These are phyloP conservation scores for Drosophila greeni DNA, from an alignment of 2,888 invertebrate species.

Conservation along the genomic window DNA sequence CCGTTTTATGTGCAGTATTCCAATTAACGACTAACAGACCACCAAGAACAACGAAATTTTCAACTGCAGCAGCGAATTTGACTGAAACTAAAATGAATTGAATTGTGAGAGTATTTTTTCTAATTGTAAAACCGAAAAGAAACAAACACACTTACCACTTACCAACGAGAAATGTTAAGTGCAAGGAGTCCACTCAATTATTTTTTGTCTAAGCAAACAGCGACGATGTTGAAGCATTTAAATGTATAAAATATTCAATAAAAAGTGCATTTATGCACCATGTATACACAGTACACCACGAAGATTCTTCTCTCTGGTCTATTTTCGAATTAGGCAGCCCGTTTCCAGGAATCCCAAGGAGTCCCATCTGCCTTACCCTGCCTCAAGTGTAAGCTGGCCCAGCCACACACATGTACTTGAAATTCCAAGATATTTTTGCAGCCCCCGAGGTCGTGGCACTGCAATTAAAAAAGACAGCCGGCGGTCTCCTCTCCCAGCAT, in stretches of 20 bases:
- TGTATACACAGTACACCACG: conserved; percentile 25
- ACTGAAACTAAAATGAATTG: conserved; percentile 35
- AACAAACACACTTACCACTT: conserved; percentile 26
- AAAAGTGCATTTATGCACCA: conserved; percentile 62
- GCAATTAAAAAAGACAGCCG: conserved; percentile 65
- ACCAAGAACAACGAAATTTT: conserved; percentile 58
- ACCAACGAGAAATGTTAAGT: conserved; percentile 36
- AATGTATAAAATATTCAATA: conserved; percentile 51
- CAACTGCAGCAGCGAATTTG: conserved; percentile 32
- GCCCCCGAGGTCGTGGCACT: conserved; percentile 67
- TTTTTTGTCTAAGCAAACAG: conserved; percentile 34
- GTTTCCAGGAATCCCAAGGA: conserved; percentile 43
- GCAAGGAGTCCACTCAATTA: conserved; percentile 39
- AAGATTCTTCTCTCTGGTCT: conserved; percentile 7
- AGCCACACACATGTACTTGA: conserved; percentile 59
- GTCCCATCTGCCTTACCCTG: conserved; percentile 52
- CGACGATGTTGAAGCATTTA: conserved; percentile 45
- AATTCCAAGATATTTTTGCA: conserved; percentile 72
- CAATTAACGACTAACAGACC: conserved; percentile 45
- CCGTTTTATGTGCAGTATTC: conserved; percentile 53
- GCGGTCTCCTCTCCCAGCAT: conserved; percentile 40
- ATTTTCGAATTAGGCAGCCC: conserved; percentile 34
- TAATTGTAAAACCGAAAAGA: conserved; percentile 3
- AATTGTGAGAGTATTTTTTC: conserved; percentile 30
- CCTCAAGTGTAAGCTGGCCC: conserved; percentile 53